Evolutionary conservation across 2,113 vertebrate species (phyloP).

Genomic region (Apteryx mantelli): DNA sequence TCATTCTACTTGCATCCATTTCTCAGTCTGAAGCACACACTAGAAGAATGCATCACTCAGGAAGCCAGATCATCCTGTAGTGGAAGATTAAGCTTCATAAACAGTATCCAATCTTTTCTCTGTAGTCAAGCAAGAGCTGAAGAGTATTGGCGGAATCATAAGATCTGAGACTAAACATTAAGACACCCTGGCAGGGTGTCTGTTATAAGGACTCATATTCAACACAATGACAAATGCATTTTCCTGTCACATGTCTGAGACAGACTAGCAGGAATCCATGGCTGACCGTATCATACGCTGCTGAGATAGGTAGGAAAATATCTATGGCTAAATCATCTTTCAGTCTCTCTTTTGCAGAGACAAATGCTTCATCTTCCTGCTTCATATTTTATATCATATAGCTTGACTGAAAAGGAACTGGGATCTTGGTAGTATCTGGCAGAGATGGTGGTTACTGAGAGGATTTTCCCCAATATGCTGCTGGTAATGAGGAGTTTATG

Average conservation of each 20-base stretch:
- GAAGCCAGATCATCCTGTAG: not conserved
- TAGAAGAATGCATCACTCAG: not conserved
- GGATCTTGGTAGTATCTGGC: not conserved
- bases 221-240: not conserved
- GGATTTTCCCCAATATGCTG: not conserved
- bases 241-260: rapidly evolving
- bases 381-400: not conserved
- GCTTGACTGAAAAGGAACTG: not conserved
- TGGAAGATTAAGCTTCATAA: not conserved
- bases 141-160: not conserved
- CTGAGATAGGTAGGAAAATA: not conserved
- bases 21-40: not conserved
- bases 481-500: not conserved
- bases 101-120: not conserved
- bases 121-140: not conserved
- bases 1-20: not conserved
- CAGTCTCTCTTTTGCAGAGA: not conserved
- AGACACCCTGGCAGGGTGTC: not conserved
- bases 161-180: not conserved
- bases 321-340: not conserved
- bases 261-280: not conserved
- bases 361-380: not conserved
- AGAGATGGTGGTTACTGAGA: not conserved
- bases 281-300: not conserved
- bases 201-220: not conserved